Conservation (phyloP, 1,140 invertebrate genomes). For the Cydia fagiglandana region DNA sequence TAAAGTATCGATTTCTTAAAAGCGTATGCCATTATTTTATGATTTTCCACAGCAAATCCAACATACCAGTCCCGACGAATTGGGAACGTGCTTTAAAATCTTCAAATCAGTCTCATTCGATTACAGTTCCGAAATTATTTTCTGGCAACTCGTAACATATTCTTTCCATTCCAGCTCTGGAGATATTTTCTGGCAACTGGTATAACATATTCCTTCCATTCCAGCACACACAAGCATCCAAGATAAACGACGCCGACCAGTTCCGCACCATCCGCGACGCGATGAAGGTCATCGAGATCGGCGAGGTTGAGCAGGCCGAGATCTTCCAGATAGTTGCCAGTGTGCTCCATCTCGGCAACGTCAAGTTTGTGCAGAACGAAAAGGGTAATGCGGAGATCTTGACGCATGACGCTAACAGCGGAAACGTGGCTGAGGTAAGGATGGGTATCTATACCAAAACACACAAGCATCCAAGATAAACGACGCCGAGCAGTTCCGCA, state of each 20-base stretch:
- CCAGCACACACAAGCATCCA: conserved; percentile 67
- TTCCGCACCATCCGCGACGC: conserved; percentile 84
- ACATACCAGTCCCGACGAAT: too few species aligned
- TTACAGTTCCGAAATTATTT: not conserved
- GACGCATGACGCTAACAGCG: conserved; percentile 80
- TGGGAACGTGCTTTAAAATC: too few species aligned
- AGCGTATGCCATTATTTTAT: too few species aligned
- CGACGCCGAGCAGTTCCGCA: too few species aligned
- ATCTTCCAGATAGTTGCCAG: conserved; percentile 89
- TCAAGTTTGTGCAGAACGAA: conserved; percentile 83
- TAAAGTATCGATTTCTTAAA: too few species aligned
- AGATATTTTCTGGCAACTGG: not conserved
- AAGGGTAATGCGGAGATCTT: conserved; percentile 84
- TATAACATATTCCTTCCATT: conserved; percentile 35
- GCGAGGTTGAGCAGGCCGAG: conserved; percentile 83
- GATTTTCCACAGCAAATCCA: too few species aligned
- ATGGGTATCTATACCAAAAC: not conserved
- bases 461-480: too few species aligned
- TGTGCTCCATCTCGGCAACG: conserved; percentile 89
- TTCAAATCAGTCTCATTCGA: too few species aligned
- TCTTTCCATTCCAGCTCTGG: conserved; percentile 32
- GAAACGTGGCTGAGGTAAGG: conserved; percentile 79
- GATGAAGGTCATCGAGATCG: conserved; percentile 85
- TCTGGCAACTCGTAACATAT: not conserved
- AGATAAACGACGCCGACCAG: conserved; percentile 82